These are phyloP conservation scores for Podocnemis expansa DNA, from an alignment of 2,113 vertebrate genomes.

Conservation along the genomic window DNA sequence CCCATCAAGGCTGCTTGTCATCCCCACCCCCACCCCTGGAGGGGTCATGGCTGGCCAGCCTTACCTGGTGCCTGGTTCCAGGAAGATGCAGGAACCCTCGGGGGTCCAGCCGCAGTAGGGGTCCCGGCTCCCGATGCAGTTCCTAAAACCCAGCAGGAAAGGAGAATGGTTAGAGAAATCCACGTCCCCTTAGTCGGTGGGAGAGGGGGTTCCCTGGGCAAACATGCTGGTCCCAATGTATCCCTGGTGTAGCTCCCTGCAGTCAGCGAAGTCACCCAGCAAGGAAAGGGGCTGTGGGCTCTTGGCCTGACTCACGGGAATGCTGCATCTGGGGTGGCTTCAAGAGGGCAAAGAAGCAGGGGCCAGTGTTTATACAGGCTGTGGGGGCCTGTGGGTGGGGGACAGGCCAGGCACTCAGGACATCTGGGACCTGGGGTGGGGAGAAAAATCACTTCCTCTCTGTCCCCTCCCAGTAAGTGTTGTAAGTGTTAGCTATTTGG, in stretches of 20 bases:
- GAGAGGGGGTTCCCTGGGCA: too few species aligned
- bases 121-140: conserved; percentile 90
- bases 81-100: conserved; percentile 90
- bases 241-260: neutral
- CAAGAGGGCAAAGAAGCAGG: too few species aligned
- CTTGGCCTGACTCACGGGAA: neutral
- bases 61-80: conserved; percentile 90
- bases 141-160: conserved; percentile 73
- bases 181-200: fast-evolving
- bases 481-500: neutral
- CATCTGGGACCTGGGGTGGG: neutral
- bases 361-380: neutral
- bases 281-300: neutral
- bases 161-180: fast-evolving
- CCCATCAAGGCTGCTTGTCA: fast-evolving
- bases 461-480: neutral
- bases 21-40: fast-evolving
- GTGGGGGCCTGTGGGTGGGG: neutral
- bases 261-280: neutral
- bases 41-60: neutral
- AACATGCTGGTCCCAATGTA: neutral
- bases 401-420: neutral
- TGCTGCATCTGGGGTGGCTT: too few species aligned
- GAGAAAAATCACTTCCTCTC: neutral
- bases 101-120: conserved; percentile 95